Conservation (phyloP, 1,140 invertebrate species). For the Muscidifurax raptorellus region DNA sequence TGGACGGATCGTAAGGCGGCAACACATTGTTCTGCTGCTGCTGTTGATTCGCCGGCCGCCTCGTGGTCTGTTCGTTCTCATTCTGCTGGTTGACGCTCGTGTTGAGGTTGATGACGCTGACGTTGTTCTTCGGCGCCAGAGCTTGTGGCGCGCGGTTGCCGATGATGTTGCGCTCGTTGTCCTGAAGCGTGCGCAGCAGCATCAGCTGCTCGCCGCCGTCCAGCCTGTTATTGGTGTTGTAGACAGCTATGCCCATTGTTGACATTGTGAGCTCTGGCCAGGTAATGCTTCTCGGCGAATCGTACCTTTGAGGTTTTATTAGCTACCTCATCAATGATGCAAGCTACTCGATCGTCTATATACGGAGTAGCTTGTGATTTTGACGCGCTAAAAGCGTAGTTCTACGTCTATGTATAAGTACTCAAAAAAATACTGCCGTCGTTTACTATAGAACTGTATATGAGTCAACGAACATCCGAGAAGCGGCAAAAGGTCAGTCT, state of each 20-base stretch:
- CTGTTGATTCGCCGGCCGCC: conserved; percentile 39
- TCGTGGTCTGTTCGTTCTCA: conserved; percentile 49
- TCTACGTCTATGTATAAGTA: background rate
- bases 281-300: background rate
- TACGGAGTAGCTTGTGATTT: background rate
- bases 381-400: background rate
- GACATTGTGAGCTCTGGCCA: conserved; percentile 63
- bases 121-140: conserved; percentile 67
- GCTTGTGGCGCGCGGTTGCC: conserved; percentile 64
- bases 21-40: conserved; percentile 56
- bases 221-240: conserved; percentile 67
- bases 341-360: background rate
- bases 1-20: conserved; percentile 71
- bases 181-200: conserved; percentile 70
- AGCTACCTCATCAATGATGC: conserved; percentile 7
- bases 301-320: background rate
- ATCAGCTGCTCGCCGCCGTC: conserved; percentile 67
- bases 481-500: too few species aligned
- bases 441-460: too few species aligned
- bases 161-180: conserved; percentile 72
- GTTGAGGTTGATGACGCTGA: conserved; percentile 54
- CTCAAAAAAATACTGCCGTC: too few species aligned
- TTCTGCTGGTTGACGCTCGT: conserved; percentile 43
- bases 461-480: background rate
- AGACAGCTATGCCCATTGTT: conserved; percentile 73